Evolutionary conservation across 64 coral and sea anemone genomes (phyloP).

Genomic region (Montipora efflorescens): DNA sequence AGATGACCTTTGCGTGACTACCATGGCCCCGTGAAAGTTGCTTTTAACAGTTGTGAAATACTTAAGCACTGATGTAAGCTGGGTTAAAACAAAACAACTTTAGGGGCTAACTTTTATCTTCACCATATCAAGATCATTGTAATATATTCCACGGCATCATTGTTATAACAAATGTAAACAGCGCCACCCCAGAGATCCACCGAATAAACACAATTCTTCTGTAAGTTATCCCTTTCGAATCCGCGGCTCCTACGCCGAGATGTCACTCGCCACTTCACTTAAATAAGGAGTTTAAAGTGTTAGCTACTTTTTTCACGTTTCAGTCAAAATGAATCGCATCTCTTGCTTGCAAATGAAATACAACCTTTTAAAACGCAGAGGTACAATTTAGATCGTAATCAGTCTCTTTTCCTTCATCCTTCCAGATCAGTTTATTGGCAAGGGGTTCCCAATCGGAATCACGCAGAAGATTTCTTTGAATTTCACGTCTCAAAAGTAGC

Average conservation of each 20-base stretch:
- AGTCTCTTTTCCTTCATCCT: background rate
- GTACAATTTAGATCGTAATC: background rate
- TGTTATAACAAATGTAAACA: background rate
- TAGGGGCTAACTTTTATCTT: background rate
- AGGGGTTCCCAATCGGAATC: background rate
- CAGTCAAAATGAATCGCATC: background rate
- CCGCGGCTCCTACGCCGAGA: background rate
- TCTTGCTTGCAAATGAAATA: constrained; percentile 1
- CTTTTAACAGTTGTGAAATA: background rate
- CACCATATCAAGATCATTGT: background rate
- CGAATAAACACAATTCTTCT: background rate
- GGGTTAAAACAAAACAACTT: background rate
- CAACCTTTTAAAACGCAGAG: background rate
- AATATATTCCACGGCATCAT: background rate
- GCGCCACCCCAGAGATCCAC: background rate
- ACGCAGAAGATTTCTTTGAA: background rate
- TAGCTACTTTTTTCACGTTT: background rate
- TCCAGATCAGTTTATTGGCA: background rate
- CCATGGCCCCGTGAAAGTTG: background rate
- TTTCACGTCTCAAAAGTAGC: background rate
- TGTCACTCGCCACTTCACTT: background rate
- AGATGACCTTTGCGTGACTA: background rate
- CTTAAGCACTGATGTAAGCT: background rate
- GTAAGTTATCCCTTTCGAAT: background rate
- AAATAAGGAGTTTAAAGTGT: background rate